phyloP scores from a whole-genome alignment of 2,113 vertebrate species.

The Odocoileus virginianus region DNA sequence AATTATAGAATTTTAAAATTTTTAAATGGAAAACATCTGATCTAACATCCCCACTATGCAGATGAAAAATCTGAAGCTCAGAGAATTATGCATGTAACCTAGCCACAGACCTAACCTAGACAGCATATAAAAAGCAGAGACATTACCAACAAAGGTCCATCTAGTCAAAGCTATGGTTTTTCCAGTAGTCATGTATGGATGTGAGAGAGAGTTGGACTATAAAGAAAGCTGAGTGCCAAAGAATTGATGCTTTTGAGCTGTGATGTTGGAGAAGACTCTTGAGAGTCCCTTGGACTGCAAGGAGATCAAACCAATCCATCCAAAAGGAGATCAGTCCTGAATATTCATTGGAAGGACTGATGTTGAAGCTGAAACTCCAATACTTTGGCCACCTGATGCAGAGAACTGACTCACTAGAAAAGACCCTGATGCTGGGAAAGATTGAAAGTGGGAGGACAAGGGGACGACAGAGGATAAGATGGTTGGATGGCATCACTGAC shows the following conservation, averaged over 20 bases:
- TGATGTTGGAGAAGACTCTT: background rate
- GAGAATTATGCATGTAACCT: background rate
- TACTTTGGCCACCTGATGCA: background rate
- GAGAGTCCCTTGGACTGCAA: background rate
- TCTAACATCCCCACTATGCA: background rate
- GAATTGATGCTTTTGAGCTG: background rate
- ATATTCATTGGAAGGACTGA: background rate
- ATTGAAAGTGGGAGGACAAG: background rate
- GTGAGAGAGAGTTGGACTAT: background rate
- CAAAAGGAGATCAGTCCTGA: background rate
- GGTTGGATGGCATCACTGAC: background rate
- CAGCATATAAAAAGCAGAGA: background rate
- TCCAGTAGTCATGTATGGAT: background rate
- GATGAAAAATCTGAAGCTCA: background rate
- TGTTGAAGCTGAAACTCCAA: background rate
- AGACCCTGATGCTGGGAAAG: background rate
- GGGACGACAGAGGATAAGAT: background rate
- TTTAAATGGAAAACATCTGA: background rate
- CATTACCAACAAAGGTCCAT: background rate
- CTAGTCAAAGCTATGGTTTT: background rate
- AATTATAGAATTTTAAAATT: background rate
- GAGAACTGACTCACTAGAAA: background rate
- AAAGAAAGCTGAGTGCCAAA: background rate
- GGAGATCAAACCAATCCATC: background rate
- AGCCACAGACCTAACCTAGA: background rate